phyloP scores from a whole-genome alignment of 2,113 vertebrate genomes.

The Cebidichthys violaceus region DNA sequence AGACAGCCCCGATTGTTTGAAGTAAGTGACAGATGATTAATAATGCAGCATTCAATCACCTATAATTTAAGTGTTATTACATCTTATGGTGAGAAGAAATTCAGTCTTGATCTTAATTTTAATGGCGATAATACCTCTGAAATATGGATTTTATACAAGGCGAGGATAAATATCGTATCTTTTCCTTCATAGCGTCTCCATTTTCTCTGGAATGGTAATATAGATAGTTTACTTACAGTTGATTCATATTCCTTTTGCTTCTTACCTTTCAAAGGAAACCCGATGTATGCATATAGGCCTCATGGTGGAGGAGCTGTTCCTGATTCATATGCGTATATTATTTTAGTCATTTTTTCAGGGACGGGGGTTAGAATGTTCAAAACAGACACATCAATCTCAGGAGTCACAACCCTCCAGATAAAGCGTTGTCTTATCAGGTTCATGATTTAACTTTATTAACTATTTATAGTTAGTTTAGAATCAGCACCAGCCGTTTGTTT shows the following conservation, averaged over 20 bases:
- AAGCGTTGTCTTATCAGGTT: neutral
- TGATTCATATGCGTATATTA: too few species aligned
- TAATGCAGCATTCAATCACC: constrained; percentile 28
- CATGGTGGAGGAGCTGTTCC: too few species aligned
- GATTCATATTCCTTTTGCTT: too few species aligned
- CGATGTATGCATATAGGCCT: too few species aligned
- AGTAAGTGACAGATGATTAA: constrained; percentile 9
- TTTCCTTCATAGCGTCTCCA: neutral
- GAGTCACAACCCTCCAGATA: neutral
- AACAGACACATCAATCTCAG: neutral
- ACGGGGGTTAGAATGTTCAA: too few species aligned
- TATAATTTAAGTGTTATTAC: constrained; percentile 15
- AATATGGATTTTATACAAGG: neutral
- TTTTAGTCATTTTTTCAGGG: too few species aligned
- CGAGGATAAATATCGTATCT: neutral
- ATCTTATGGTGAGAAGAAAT: constrained; percentile 1
- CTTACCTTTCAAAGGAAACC: too few species aligned
- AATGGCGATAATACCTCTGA: neutral
- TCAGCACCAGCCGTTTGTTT: neutral
- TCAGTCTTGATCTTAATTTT: neutral
- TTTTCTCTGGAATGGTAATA: too few species aligned
- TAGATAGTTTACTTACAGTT: too few species aligned
- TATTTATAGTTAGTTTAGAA: neutral
- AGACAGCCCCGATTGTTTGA: constrained; percentile 29
- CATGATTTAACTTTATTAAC: neutral